phyloP scores from a whole-genome alignment of 2,888 invertebrate species.

The Hypsopygia costalis region DNA sequence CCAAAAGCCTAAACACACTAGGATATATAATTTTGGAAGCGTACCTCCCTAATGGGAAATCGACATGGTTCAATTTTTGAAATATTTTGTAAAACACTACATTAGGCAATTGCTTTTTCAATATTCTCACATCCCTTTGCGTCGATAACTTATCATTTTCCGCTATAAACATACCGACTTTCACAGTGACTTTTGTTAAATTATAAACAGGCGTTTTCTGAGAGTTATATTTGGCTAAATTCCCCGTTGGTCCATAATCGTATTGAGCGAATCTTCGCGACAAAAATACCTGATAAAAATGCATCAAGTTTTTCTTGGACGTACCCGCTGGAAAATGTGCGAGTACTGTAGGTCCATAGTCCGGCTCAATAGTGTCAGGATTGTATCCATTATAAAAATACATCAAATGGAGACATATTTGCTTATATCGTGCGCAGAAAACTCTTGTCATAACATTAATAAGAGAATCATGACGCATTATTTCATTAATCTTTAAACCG shows the following conservation, averaged over 20 bases:
- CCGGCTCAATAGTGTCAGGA: no score
- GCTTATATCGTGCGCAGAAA: no score
- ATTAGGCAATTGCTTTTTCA: conserved; percentile 31
- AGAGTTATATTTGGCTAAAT: conserved; percentile 30
- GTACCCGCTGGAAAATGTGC: conserved; percentile 25
- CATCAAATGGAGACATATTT: no score
- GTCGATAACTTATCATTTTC: conserved; percentile 37
- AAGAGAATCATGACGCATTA: no score
- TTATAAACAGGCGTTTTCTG: conserved; percentile 36
- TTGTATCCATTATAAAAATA: no score
- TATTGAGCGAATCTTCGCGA: conserved; percentile 18
- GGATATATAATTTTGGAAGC: neutral
- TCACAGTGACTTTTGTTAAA: conserved; percentile 34
- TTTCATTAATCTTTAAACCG: no score
- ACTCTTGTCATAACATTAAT: no score
- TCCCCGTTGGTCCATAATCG: conserved; percentile 28
- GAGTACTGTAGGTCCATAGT: no score
- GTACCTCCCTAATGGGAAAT: neutral
- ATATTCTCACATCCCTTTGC: conserved; percentile 27
- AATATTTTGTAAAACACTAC: conserved; percentile 13
- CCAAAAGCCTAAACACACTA: neutral
- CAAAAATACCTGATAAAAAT: conserved; percentile 15
- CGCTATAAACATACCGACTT: conserved; percentile 30
- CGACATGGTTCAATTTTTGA: neutral
- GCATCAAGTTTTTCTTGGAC: conserved; percentile 17